Base-by-base conservation (phyloP, 2,888 invertebrate genomes). In the Acronicta leporina region DNA sequence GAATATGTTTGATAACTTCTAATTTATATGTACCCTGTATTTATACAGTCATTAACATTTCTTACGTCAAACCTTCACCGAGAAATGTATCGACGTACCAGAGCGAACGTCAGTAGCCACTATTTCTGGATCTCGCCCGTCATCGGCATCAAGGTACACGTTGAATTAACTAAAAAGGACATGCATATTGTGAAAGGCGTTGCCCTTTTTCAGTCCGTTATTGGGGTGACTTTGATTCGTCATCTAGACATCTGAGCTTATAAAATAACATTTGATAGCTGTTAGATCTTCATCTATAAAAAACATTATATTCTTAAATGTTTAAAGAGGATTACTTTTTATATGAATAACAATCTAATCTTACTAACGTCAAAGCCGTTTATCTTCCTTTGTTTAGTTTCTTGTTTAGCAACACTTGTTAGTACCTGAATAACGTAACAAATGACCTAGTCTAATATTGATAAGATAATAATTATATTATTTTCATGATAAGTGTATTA, bases 111-210 rank as follows among this genome's bases (percentile, higher is more conserved):
- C 89, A 88, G 86, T 81, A 72, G 72, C 63, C 71, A 84, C 86
- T 92, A 92, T 92, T 92, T 90, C 84, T 87, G 87, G 87, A 83
- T 56, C 79, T 55, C 79, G 58, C 58, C 72, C 90, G 89, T 90
- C 89, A 89, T 84, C 79, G 62, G 68, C 75, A 76, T 83, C 83
- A 82, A 87, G 84, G 86, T 87, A 86, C 77, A 84, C 80, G 81
- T 82, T 82, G 81, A 85, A 84, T 84, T 82, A 81, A 82, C 82
- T 77, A 82, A 79, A 83, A 84, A 82, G 77, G 79, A 79, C 81
- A 75, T 72, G 65, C 49, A 74, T 54, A 48, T 63, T 66, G 52
- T 47, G 59, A 73, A 69, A 82, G 75, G 69, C 81, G 51, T 80
- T 80, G 81, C 79, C 83, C 83, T 80, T 81, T 78, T 76, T 66